These are phyloP conservation scores for Anoplius nigerrimus DNA, from an alignment of 2,888 invertebrate genomes.

Conservation along the genomic window DNA sequence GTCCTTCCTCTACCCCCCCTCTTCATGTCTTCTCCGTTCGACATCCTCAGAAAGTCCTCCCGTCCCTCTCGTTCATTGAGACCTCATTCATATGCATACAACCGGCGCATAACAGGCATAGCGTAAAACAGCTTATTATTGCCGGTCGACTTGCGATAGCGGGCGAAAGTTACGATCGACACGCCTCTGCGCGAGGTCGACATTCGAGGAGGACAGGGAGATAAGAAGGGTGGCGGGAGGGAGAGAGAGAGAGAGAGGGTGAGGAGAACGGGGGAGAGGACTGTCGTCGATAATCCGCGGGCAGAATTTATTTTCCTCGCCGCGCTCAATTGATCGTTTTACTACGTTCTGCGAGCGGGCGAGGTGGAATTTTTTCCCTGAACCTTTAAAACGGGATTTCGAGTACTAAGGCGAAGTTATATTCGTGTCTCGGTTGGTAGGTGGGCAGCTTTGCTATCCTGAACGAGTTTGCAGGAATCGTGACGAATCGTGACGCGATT, in stretches of 20 bases:
- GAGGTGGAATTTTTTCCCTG: too few species aligned
- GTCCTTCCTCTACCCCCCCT: not conserved
- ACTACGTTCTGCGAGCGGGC: too few species aligned
- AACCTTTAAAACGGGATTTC: too few species aligned
- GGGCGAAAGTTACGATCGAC: constrained; percentile 29
- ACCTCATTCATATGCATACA: constrained; percentile 44
- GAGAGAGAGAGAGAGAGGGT: not conserved
- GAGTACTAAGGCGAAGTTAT: too few species aligned
- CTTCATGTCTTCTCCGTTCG: not conserved
- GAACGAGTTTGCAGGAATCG: too few species aligned
- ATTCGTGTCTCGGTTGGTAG: too few species aligned
- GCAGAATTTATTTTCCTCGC: not conserved
- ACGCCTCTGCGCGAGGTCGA: constrained; percentile 6
- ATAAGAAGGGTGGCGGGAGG: not conserved
- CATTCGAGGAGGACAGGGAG: not conserved
- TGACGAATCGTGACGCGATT: too few species aligned
- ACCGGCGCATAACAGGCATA: constrained; percentile 30
- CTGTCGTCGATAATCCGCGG: not conserved
- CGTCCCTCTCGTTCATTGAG: constrained; percentile 30
- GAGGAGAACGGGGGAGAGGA: not conserved
- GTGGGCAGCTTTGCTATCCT: too few species aligned
- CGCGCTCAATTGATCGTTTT: too few species aligned
- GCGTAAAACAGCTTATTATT: constrained; percentile 36
- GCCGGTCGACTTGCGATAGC: constrained; percentile 19
- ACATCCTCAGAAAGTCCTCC: not conserved